Evolutionary conservation across 2,797 vertebrate species (phyloP).

Genomic region (Dendrocincla fuliginosa): DNA sequence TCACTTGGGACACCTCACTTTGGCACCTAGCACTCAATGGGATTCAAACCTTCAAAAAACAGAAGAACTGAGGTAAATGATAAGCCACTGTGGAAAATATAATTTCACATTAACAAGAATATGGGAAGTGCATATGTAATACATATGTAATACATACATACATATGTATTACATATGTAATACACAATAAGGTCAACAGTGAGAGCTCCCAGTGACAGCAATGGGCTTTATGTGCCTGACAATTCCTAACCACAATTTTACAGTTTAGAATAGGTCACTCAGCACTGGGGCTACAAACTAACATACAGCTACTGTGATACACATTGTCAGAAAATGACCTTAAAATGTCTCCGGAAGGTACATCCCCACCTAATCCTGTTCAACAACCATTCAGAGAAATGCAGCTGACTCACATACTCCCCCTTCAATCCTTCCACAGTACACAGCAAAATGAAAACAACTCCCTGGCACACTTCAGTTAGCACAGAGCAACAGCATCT

Average conservation of each 20-base stretch:
- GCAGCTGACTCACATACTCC: not conserved
- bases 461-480: not conserved
- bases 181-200: not conserved
- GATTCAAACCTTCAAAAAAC: not conserved
- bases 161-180: not conserved
- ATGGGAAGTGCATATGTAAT: not conserved
- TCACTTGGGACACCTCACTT: not conserved
- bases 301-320: not conserved
- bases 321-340: not conserved
- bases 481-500: not conserved
- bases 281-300: not conserved
- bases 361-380: not conserved
- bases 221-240: not conserved
- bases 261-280: not conserved
- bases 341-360: not conserved
- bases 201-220: not conserved
- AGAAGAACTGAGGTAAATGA: not conserved
- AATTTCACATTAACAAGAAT: not conserved
- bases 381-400: not conserved
- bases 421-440: not conserved
- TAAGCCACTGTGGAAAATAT: not conserved
- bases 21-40: accelerated
- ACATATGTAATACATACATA: not conserved
- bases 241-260: not conserved
- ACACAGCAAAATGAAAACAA: not conserved